A percentile compares a stretch with the other conserved stretches of the same genome.
phyloP scores from a whole-genome alignment of 2,113 vertebrate genomes.

The Campylorhamphus procurvoides region DNA sequence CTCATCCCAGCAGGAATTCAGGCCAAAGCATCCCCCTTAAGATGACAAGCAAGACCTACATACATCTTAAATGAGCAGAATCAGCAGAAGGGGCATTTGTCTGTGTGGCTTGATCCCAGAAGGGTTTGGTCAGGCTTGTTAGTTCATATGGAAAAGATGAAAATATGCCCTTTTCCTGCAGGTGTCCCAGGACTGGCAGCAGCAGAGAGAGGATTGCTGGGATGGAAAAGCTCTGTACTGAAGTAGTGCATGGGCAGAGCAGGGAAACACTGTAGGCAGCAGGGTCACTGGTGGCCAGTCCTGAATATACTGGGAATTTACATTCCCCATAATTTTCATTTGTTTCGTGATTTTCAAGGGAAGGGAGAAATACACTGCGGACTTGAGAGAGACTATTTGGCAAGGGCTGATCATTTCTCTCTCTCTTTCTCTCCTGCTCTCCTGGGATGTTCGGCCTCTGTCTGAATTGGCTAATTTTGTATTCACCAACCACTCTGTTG shows the following conservation, averaged over 20 bases:
- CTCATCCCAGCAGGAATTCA: background rate
- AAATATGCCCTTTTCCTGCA: background rate
- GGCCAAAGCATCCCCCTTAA: background rate
- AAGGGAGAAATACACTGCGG: background rate
- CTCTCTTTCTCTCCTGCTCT: background rate
- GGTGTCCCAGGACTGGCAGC: background rate
- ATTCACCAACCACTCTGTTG: conserved; percentile 29
- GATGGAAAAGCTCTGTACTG: background rate
- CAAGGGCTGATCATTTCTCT: conserved; percentile 20
- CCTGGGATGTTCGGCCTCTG: conserved; percentile 24
- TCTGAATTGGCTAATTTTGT: conserved; percentile 57
- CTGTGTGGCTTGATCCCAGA: background rate
- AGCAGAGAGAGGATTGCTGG: background rate
- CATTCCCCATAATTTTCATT: background rate
- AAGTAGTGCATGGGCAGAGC: background rate
- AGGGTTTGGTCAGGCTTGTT: background rate
- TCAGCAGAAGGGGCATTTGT: background rate
- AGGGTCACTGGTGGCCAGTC: background rate
- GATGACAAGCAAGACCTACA: background rate
- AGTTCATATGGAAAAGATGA: background rate
- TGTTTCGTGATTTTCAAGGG: conserved; percentile 9
- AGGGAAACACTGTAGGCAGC: background rate
- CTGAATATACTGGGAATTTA: background rate
- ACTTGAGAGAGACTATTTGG: background rate
- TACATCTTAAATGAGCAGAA: background rate